Percentiles rank a stretch among this genome's conserved stretches.
These are phyloP conservation scores for Lasius platythorax DNA, from an alignment of 2,888 invertebrate species.

Conservation along the genomic window DNA sequence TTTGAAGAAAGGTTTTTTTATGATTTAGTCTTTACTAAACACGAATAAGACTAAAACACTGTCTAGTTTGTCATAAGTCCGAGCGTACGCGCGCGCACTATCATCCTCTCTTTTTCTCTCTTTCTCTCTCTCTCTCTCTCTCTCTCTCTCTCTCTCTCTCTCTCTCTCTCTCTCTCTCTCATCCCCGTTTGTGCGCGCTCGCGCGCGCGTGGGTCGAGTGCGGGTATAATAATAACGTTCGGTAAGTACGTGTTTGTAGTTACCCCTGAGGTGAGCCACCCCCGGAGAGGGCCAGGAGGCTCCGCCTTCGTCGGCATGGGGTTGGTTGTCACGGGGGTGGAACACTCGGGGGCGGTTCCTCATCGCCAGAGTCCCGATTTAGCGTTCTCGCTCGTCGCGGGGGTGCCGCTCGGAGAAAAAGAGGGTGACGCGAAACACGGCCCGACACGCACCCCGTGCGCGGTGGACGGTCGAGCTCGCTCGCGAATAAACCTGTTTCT, in stretches of 20 bases:
- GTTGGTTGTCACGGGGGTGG: conserved; percentile 79
- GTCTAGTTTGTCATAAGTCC: conserved; percentile 16
- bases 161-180: conserved; percentile 61
- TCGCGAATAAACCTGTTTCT: conserved; percentile 18
- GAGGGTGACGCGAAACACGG: conserved; percentile 50
- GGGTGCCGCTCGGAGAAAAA: conserved; percentile 42
- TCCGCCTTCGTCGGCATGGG: conserved; percentile 78
- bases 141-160: conserved; percentile 49
- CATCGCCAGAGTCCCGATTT: conserved; percentile 62
- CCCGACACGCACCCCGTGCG: conserved; percentile 50
- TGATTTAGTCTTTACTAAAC: not conserved
- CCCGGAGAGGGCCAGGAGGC: conserved; percentile 73
- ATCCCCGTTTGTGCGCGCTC: conserved; percentile 1
- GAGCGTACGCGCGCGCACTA: conserved; percentile 24
- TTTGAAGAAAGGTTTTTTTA: not conserved
- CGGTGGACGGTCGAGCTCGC: conserved; percentile 62
- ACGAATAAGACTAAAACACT: not conserved
- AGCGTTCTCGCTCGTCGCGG: conserved; percentile 35
- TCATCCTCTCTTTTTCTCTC: not conserved
- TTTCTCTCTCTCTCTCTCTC: conserved; percentile 11
- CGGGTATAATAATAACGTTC: conserved; percentile 82
- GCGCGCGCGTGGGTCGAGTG: conserved; percentile 63
- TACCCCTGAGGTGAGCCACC: conserved; percentile 85
- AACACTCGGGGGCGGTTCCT: conserved; percentile 82
- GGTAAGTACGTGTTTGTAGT: conserved; percentile 86